These are phyloP conservation scores for Acholoe squamosa DNA, from an alignment of 2,888 invertebrate genomes.

Conservation along the genomic window DNA sequence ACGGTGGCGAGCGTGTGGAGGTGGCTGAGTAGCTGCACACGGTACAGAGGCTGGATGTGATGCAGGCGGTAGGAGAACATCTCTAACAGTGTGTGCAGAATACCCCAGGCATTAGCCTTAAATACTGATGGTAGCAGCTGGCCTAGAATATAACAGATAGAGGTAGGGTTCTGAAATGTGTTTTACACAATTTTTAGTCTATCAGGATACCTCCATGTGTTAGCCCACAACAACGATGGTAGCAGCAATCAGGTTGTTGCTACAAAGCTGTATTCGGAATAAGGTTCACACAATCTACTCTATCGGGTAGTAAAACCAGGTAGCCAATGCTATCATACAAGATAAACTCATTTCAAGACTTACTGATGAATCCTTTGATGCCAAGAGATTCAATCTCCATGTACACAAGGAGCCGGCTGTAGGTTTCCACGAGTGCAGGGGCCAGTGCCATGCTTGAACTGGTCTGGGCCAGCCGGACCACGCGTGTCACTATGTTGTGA, in stretches of 20 bases:
- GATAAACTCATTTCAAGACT: no score
- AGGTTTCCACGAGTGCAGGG: slow-evolving; percentile 96
- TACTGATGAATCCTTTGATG: slow-evolving; percentile 97
- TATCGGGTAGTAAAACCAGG: no score
- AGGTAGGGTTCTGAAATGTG: neutral
- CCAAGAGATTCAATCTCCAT: slow-evolving; percentile 98
- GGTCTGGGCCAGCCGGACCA: slow-evolving; percentile 94
- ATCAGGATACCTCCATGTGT: no score
- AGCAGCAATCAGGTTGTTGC: no score
- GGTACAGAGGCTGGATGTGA: slow-evolving; percentile 97
- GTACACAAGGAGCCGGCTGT: slow-evolving; percentile 95
- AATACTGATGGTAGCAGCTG: slow-evolving; percentile 94
- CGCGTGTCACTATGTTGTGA: slow-evolving; percentile 88
- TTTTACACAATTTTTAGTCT: no score
- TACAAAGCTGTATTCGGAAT: no score
- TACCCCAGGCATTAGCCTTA: slow-evolving; percentile 96
- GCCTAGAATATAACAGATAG: slow-evolving; percentile 86
- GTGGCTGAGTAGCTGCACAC: slow-evolving; percentile 95
- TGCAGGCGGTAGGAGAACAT: slow-evolving; percentile 98
- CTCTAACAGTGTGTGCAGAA: slow-evolving; percentile 95
- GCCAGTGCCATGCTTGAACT: slow-evolving; percentile 89
- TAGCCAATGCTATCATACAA: no score
- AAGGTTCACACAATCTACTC: no score
- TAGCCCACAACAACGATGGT: no score
- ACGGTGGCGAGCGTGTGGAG: slow-evolving; percentile 95